Percentiles rank a stretch among this genome's conserved stretches.
Conservation (phyloP, 2,888 invertebrate genomes). For the Lissocephala sabroskyi region DNA sequence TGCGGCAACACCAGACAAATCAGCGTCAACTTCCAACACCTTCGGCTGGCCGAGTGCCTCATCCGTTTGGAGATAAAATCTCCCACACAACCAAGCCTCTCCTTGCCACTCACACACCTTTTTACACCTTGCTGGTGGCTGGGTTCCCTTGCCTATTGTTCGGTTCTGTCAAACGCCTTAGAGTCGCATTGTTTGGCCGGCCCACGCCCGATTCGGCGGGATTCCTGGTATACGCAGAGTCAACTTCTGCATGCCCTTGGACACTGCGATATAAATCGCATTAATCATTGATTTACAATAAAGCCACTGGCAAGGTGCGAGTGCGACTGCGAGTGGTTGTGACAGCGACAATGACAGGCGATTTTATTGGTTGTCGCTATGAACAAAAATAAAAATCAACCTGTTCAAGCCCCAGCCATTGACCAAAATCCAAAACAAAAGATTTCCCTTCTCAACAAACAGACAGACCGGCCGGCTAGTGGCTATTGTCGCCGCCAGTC, state of each 20-base stretch:
- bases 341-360: constrained; percentile 47
- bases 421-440: too few relatives aligned
- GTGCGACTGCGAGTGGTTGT: constrained; percentile 44
- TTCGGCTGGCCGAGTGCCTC: too few relatives aligned
- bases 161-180: constrained; percentile 13
- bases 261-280: constrained; percentile 53
- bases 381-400: constrained; percentile 23
- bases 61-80: too few relatives aligned
- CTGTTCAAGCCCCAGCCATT: too few relatives aligned
- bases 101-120: constrained; percentile 21
- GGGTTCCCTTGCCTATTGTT: constrained; percentile 31
- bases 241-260: too few relatives aligned
- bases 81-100: too few relatives aligned
- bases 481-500: too few relatives aligned
- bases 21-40: constrained; percentile 35
- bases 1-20: too few relatives aligned
- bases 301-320: constrained; percentile 38
- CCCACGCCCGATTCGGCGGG: background rate
- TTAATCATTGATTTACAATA: constrained; percentile 37
- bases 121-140: constrained; percentile 38
- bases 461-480: too few relatives aligned
- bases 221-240: constrained; percentile 4
- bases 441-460: too few relatives aligned
- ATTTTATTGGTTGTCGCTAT: constrained; percentile 10
- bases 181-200: background rate